Evolutionary conservation across 2,113 vertebrate species (phyloP), one percentile per base, ranked within the genome.

Genomic region (Corythoichthys haematopterus): DNA sequence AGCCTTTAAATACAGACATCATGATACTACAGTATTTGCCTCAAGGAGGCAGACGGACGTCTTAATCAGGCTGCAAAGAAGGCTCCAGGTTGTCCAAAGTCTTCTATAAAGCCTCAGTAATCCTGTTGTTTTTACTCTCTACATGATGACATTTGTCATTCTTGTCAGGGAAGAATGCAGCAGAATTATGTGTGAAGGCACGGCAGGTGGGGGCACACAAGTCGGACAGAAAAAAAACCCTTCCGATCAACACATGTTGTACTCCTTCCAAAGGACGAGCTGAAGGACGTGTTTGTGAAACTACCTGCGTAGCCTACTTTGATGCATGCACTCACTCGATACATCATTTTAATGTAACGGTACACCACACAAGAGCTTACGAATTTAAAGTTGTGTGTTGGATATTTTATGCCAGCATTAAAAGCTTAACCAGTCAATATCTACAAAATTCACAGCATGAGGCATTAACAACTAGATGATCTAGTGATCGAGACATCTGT

Each of bases 111-210:
- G 71, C 71, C 71, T 77, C 64, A 71, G 83, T 81, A 77, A 77
- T 77, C 66, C 52, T 70, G 71, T 76, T 80, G 80, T 85, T 81
- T 76, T 76, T 87, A 28, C 20, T 76, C 69, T 74, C 59, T 65
- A 67, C 60, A 71, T 79, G 80, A 84, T 71, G 75, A 74, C 77
- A 78, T 80, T 83, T 82, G 70, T 82, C 77, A 84, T 85, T 85
- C 80, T 72, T 83, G 75, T 81, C 80, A 76, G 77, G 65, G 56
- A 73, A 79, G 80, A 89, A 88, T 82, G 76, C 80, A 66, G 79
- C 68, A 74, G 57, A 74, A 58, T 43, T 64, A 74, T 86, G 52
- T 84, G 50, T 77, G 76, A 75, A 66, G 60, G 55, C 70, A 4
- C 75, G 68, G 75, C 84, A 51, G 58, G 71, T 70, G 56, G 63